phyloP scores from a whole-genome alignment of 2,797 vertebrate species.

The Pangasius krempfi region DNA sequence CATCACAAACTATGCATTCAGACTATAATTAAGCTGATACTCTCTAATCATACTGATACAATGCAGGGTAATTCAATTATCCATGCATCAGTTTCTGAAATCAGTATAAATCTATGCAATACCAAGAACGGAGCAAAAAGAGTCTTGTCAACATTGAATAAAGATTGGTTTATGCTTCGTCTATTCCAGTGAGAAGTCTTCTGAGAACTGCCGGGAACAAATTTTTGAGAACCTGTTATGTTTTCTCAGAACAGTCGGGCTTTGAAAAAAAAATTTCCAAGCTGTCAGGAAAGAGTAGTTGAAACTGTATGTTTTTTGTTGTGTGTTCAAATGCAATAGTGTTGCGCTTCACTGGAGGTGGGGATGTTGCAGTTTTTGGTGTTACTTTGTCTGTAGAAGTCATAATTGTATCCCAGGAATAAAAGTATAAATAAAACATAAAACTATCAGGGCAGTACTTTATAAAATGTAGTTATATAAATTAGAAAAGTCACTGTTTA shows the following conservation, averaged over 20 bases:
- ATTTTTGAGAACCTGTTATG: background rate
- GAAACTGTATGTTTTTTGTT: background rate
- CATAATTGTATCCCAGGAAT: background rate
- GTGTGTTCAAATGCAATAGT: background rate
- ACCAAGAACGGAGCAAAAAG: background rate
- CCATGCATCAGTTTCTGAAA: background rate
- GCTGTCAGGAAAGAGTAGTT: background rate
- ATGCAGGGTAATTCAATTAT: background rate
- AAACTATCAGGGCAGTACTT: background rate
- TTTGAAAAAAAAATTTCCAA: background rate
- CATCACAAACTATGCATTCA: background rate
- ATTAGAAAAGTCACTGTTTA: background rate
- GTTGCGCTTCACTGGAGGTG: background rate
- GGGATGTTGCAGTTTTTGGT: background rate
- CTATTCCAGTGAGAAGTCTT: background rate
- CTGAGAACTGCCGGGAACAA: background rate
- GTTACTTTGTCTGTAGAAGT: background rate
- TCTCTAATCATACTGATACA: background rate
- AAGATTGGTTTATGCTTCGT: background rate
- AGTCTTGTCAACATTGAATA: background rate
- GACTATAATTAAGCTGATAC: background rate
- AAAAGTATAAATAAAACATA: too few species aligned
- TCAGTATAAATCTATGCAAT: background rate
- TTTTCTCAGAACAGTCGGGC: background rate
- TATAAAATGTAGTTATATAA: background rate